Base-by-base conservation (phyloP, 2,113 vertebrate genomes). In the Neodon shergylaensis region DNA sequence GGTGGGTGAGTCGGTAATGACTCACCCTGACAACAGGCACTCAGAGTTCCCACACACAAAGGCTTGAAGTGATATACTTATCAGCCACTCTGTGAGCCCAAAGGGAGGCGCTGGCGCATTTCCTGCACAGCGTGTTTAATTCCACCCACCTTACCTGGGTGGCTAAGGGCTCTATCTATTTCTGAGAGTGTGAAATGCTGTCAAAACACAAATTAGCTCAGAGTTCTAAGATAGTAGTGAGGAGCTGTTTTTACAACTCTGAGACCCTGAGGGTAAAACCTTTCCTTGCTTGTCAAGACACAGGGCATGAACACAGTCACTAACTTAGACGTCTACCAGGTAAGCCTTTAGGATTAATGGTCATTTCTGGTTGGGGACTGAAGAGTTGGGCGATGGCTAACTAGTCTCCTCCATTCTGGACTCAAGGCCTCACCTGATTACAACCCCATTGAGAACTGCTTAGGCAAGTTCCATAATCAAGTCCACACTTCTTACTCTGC, bases 131-230 rank as follows among this genome's bases (percentile, higher is more conserved):
- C 9, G 65, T n/a, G 65, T 61, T 66, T 63, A 44, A 91, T 52
- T 77, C 91, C 91, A 88, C 95, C 88, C 19, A 65, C 76, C 9
- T 24, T n/a, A 39, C 77, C 54, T 58, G 36, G 42, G 68, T 36
- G 31, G 65, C 11, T 44, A 72, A 7, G 21, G 16, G 52, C 68
- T 86, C 52, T n/a, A 4, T 86, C 52, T n/a, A 4, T 52, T 86
- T 72, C 3, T 26, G 39, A 92, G 77, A 36, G 36, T 91, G 73
- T 88, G 31, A 95, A 96, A 26, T 87, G 47, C 93, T 96, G 91
- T 91, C 94, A 95, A 89, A 91, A 92, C 61, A 92, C 77, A 91
- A 10, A 96, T 74, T 28, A 95, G 87, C 90, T 89, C 78, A 39
- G 88, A 52, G 73, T 47, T 36, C 83, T 74, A 33, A 87, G 74